Percentiles rank a stretch among this genome's conserved stretches.
These are phyloP conservation scores for Petrosia ficiformis DNA, from an alignment of 37 sponge, comb jelly and placozoan genomes.

Conservation along the genomic window DNA sequence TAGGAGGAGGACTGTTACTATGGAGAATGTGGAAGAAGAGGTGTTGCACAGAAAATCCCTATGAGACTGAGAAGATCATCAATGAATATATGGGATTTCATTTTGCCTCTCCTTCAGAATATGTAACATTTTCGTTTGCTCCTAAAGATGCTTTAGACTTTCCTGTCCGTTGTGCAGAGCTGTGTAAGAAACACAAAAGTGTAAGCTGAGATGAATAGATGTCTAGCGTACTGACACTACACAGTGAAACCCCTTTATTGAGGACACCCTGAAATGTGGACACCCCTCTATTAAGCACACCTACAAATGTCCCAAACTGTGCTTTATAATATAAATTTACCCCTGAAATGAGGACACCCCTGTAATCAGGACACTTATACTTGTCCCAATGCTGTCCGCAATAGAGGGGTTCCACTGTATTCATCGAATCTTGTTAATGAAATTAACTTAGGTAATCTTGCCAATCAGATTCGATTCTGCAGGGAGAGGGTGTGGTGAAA, in stretches of 20 bases:
- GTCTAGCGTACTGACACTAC: neutral
- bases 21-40: neutral
- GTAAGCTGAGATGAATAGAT: slow-evolving; percentile 18
- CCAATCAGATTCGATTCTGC: too few relatives aligned
- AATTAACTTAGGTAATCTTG: neutral
- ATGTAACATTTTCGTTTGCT: slow-evolving; percentile 30
- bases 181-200: slow-evolving; percentile 60
- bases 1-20: neutral
- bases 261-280: too few relatives aligned
- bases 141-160: slow-evolving; percentile 69
- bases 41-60: slow-evolving; percentile 23
- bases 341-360: too few relatives aligned
- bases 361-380: too few relatives aligned
- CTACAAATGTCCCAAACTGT: too few relatives aligned
- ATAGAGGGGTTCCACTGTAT: too few relatives aligned
- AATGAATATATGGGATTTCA: slow-evolving; percentile 83
- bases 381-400: too few relatives aligned
- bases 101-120: slow-evolving; percentile 59
- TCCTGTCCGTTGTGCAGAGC: slow-evolving; percentile 73
- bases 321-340: too few relatives aligned
- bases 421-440: too few relatives aligned
- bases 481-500: too few relatives aligned
- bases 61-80: slow-evolving; percentile 57
- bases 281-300: too few relatives aligned
- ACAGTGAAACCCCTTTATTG: neutral